Conservation (phyloP, 2,113 vertebrate genomes). For the Trachemys scripta region DNA sequence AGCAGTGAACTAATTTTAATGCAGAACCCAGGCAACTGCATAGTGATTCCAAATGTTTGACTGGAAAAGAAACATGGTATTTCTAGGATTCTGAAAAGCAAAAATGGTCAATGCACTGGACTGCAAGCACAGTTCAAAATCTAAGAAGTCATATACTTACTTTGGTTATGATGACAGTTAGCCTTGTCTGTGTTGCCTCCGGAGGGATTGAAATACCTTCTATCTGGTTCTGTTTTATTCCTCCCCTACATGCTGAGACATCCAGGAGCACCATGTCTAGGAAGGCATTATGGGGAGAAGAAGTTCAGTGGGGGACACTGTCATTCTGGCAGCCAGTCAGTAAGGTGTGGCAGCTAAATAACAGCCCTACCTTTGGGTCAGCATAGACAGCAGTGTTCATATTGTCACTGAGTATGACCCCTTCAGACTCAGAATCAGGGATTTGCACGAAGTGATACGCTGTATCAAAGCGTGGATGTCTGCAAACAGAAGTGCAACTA, state of each 20-base stretch:
- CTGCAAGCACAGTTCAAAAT: background rate
- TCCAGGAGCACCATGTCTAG: background rate
- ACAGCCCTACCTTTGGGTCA: constrained; percentile 6
- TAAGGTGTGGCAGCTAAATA: background rate
- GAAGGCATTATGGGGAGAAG: background rate
- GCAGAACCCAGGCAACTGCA: background rate
- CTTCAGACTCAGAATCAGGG: constrained; percentile 55
- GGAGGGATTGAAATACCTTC: background rate
- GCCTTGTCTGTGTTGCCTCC: background rate
- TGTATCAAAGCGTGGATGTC: background rate
- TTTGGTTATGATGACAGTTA: background rate
- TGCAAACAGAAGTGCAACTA: background rate
- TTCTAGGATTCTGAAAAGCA: constrained; percentile 36
- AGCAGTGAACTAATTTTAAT: background rate
- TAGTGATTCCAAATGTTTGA: background rate
- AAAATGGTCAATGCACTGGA: background rate
- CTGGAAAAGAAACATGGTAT: constrained; percentile 42
- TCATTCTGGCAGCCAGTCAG: background rate
- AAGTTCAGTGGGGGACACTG: background rate
- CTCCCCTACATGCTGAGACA: background rate
- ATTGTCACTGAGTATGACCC: background rate
- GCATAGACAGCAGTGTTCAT: constrained; percentile 23
- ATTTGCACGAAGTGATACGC: constrained; percentile 51
- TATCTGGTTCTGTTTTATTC: background rate
- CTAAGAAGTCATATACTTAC: background rate